A percentile compares a stretch with the other conserved stretches of the same genome.
Evolutionary conservation across 2,888 invertebrate species (phyloP).

Genomic region (Hipparchia sbordonii): DNA sequence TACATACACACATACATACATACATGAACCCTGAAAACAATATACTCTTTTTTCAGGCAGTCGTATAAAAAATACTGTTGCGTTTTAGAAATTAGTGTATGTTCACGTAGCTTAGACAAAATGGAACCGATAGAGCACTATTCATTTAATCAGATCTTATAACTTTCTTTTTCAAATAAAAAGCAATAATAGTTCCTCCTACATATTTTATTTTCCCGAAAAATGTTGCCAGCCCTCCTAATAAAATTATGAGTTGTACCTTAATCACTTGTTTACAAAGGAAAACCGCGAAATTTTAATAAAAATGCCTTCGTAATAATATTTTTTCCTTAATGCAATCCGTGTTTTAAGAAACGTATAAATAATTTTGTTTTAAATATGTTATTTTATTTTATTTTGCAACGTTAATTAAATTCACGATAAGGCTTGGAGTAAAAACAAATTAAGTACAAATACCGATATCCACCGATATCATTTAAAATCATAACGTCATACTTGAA

Average conservation of each 20-base stretch:
- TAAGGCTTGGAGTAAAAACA: not conserved
- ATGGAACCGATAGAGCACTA: too few species aligned
- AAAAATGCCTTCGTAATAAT: conserved; percentile 25
- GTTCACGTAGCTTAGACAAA: too few species aligned
- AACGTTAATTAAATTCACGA: not conserved
- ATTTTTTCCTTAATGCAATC: conserved; percentile 28
- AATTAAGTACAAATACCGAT: too few species aligned
- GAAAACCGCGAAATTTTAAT: conserved; percentile 50
- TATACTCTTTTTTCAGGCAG: too few species aligned
- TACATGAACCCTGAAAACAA: too few species aligned
- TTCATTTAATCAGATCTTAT: not conserved
- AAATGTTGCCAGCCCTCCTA: not conserved
- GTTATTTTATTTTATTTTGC: not conserved
- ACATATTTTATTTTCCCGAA: not conserved
- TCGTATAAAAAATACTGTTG: too few species aligned
- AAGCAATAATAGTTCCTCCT: not conserved
- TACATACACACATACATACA: too few species aligned
- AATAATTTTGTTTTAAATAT: not conserved
- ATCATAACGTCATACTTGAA: not conserved
- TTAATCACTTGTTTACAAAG: conserved; percentile 61
- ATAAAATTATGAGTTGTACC: conserved; percentile 2
- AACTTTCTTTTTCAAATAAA: not conserved
- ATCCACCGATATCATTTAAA: not conserved
- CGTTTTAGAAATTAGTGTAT: too few species aligned
- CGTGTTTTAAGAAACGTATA: not conserved